These are phyloP conservation scores for Battus philenor DNA, from an alignment of 1,140 invertebrate species.

Conservation along the genomic window DNA sequence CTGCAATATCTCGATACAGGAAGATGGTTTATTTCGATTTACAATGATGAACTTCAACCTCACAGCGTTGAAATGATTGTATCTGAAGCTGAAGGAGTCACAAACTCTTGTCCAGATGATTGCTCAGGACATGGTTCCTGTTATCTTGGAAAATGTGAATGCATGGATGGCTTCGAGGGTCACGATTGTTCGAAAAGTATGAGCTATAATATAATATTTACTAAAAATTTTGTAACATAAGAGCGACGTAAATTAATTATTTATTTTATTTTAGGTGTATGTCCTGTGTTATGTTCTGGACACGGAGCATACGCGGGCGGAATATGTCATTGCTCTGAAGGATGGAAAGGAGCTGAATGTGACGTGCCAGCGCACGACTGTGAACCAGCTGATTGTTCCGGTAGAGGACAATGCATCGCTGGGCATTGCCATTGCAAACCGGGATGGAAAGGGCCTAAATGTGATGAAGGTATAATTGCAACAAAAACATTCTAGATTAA, in stretches of 20 bases:
- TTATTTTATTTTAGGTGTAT: constrained; percentile 83
- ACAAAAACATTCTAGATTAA: constrained; percentile 31
- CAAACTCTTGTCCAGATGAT: constrained; percentile 93
- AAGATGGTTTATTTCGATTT: constrained; percentile 95
- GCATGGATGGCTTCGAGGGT: constrained; percentile 96
- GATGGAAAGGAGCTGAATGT: constrained; percentile 98
- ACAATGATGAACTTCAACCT: constrained; percentile 93
- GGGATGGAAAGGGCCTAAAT: constrained; percentile 92
- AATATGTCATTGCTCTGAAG: constrained; percentile 96
- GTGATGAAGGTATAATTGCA: constrained; percentile 82
- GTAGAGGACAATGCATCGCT: constrained; percentile 91
- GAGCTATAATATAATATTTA: constrained; percentile 34
- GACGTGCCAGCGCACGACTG: constrained; percentile 94
- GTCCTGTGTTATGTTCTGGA: constrained; percentile 96
- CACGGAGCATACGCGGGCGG: constrained; percentile 97
- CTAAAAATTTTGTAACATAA: background rate
- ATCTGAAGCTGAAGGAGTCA: constrained; percentile 89
- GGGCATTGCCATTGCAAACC: constrained; percentile 93
- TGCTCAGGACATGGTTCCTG: constrained; percentile 97
- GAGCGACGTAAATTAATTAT: no score
- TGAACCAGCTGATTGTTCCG: constrained; percentile 94
- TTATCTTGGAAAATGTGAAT: constrained; percentile 95
- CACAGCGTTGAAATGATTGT: constrained; percentile 88
- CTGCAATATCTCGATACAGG: constrained; percentile 94
- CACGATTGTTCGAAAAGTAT: constrained; percentile 94